phyloP scores from a whole-genome alignment of 1,140 invertebrate species.

The Drosophila varians region DNA sequence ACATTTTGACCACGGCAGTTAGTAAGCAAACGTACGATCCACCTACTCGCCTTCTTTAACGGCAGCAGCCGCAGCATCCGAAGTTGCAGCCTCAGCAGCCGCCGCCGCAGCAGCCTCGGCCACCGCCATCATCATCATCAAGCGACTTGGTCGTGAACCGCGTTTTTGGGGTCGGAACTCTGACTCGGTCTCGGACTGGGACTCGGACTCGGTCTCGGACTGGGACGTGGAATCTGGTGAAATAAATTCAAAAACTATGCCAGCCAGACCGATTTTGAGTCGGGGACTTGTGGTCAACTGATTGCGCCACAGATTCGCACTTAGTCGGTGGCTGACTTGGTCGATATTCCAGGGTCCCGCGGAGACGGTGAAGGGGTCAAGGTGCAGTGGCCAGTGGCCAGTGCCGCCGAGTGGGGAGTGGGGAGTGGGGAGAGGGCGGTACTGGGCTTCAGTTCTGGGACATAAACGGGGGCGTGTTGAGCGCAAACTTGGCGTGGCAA shows the following conservation, averaged over 20 bases:
- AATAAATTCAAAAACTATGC: constrained; percentile 81
- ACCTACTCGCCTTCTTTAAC: constrained; percentile 81
- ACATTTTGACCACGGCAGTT: constrained; percentile 83
- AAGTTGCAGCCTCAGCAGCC: constrained; percentile 50
- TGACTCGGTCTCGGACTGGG: constrained; percentile 10
- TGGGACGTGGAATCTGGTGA: constrained; percentile 56
- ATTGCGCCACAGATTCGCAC: constrained; percentile 81
- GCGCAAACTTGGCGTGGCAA: constrained; percentile 56
- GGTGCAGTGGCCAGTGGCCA: neutral
- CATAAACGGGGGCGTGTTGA: constrained; percentile 77
- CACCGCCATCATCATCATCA: constrained; percentile 60
- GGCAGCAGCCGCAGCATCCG: constrained; percentile 55
- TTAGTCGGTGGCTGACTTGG: constrained; percentile 69
- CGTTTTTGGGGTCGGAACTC: constrained; percentile 45
- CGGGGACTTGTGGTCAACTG: constrained; percentile 59
- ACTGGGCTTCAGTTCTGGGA: constrained; percentile 49
- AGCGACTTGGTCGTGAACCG: constrained; percentile 68
- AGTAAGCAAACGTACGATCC: constrained; percentile 83
- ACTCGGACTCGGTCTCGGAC: constrained; percentile 23
- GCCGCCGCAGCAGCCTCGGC: constrained; percentile 35
- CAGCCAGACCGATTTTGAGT: constrained; percentile 31
- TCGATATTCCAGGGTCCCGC: constrained; percentile 21
- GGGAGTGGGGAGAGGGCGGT: constrained; percentile 1
- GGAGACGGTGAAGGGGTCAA: constrained; percentile 8
- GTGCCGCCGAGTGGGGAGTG: no score